A percentile compares a stretch with the other conserved stretches of the same genome.
These are phyloP conservation scores for Sebastes cheni DNA, from an alignment of 2,797 vertebrate species.

Conservation along the genomic window DNA sequence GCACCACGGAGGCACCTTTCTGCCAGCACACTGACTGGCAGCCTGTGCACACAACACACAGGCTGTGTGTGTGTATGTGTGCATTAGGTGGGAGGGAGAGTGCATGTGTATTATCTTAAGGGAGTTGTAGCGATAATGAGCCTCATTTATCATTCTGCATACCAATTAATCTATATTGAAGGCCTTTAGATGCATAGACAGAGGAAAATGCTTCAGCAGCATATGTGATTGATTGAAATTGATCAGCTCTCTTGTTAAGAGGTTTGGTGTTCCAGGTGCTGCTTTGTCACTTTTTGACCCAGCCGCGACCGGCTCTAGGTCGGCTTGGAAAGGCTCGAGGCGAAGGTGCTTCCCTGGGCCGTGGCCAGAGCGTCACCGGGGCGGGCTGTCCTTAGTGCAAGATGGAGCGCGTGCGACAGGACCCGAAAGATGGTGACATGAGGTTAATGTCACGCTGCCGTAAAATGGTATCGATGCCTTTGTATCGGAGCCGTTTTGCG, in stretches of 20 bases:
- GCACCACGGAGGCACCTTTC: neutral
- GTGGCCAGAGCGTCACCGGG: no score
- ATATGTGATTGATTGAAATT: neutral
- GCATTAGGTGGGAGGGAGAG: neutral
- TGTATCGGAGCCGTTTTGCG: no score
- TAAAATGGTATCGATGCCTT: no score
- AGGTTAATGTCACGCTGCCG: fast-evolving
- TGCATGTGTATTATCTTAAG: neutral
- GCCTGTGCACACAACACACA: neutral
- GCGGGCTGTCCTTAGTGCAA: no score
- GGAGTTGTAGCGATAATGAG: slow-evolving; percentile 16
- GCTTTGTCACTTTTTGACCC: no score
- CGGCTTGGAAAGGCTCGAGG: no score
- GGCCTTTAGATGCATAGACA: slow-evolving; percentile 4
- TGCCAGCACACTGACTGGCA: neutral
- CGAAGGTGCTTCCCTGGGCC: fast-evolving
- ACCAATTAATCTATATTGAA: slow-evolving; percentile 21
- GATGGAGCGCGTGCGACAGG: no score
- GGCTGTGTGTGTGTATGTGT: neutral
- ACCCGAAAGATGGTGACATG: no score
- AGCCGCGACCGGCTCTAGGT: no score
- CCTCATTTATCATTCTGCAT: slow-evolving; percentile 39
- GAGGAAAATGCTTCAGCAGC: slow-evolving; percentile 7
- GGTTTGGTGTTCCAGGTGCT: neutral
- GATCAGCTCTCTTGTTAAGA: no score